Conservation (phyloP, 2,113 vertebrate genomes). For the Mellivora capensis region DNA sequence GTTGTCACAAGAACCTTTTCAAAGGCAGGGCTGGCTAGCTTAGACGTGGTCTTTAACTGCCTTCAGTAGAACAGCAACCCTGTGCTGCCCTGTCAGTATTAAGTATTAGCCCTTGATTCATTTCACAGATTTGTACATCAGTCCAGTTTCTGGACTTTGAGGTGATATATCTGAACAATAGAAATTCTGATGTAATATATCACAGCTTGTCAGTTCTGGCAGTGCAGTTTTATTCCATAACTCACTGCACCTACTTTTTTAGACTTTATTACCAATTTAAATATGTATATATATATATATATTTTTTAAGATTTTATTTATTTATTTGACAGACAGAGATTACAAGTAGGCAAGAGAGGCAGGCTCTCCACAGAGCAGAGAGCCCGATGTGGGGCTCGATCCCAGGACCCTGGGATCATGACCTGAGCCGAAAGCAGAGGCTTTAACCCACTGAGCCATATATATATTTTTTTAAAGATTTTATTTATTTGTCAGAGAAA, state of each 20-base stretch:
- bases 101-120: neutral
- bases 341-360: no score
- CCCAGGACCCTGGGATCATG: no score
- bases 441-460: no score
- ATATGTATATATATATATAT: no score
- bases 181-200: neutral
- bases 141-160: neutral
- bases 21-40: neutral
- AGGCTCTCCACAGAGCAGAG: no score
- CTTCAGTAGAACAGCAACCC: neutral
- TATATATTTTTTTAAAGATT: no score
- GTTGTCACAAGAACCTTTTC: neutral
- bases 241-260: neutral
- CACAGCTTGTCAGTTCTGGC: neutral
- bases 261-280: slow-evolving; percentile 11
- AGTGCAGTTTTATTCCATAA: slow-evolving; percentile 2
- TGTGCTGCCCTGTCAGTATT: neutral
- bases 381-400: no score
- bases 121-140: neutral
- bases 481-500: no score
- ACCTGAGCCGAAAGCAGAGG: no score
- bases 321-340: no score
- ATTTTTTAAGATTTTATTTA: no score
- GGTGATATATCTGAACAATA: neutral
- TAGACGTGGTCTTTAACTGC: neutral